Evolutionary conservation across 2,888 invertebrate species (phyloP).

Genomic region (Lasioglossum pauxillum): DNA sequence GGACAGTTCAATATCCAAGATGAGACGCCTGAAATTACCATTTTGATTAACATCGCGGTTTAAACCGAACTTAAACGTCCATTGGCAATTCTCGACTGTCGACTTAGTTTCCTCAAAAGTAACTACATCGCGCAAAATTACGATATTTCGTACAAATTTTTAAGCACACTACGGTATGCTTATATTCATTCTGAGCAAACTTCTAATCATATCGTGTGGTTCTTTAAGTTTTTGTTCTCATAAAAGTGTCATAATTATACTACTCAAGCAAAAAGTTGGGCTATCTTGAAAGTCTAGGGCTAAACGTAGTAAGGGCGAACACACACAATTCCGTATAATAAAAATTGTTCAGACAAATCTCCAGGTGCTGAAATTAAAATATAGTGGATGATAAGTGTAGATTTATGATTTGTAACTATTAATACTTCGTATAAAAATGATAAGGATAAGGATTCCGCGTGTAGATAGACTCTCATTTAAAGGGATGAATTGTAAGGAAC

Average conservation of each 20-base stretch:
- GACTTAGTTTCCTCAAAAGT: neutral
- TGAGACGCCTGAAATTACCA: constrained; percentile 3
- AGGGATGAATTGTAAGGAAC: neutral
- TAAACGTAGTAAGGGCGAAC: neutral
- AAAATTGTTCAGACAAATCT: neutral
- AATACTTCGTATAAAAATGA: neutral
- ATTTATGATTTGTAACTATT: neutral
- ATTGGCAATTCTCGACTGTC: neutral
- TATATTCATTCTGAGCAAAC: neutral
- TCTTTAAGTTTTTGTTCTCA: neutral
- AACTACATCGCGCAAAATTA: neutral
- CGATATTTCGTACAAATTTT: neutral
- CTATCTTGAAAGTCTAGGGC: neutral
- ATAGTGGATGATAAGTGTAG: neutral
- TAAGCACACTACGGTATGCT: neutral
- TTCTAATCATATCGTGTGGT: neutral
- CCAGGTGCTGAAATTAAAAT: no score
- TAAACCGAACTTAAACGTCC: neutral
- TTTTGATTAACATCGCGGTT: neutral
- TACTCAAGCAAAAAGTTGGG: neutral
- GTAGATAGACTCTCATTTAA: neutral
- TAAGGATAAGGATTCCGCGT: neutral
- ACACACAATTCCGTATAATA: neutral
- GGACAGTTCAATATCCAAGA: neutral
- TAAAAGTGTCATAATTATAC: neutral